Percentiles rank a stretch among this genome's conserved stretches.
Evolutionary conservation across 2,888 invertebrate genomes (phyloP).

Genomic region (Cerceris ruficornis): DNA sequence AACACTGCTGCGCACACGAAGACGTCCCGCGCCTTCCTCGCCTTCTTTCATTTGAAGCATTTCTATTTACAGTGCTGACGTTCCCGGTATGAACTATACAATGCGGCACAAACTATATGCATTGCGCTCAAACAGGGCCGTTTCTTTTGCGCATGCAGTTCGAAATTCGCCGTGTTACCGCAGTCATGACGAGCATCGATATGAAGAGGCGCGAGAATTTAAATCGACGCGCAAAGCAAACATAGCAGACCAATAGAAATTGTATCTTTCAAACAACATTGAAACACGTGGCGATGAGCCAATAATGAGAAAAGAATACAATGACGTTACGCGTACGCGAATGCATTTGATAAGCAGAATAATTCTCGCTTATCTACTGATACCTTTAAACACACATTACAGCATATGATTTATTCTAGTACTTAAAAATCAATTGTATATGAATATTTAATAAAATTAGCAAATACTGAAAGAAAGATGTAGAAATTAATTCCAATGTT

Average conservation of each 20-base stretch:
- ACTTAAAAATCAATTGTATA: too few relatives aligned
- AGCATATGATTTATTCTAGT: too few relatives aligned
- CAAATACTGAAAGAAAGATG: too few relatives aligned
- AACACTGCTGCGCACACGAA: slow-evolving; percentile 41
- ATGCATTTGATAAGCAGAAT: background rate
- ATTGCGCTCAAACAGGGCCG: background rate
- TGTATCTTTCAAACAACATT: background rate
- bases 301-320: background rate
- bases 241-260: slow-evolving; percentile 3
- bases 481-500: too few relatives aligned
- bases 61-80: slow-evolving; percentile 78
- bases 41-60: slow-evolving; percentile 46
- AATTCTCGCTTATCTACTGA: background rate
- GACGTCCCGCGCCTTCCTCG: slow-evolving; percentile 53
- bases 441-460: too few relatives aligned
- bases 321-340: background rate
- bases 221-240: background rate
- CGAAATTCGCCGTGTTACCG: slow-evolving; percentile 15
- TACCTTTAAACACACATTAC: too few relatives aligned
- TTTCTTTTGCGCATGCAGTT: slow-evolving; percentile 35
- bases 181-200: background rate
- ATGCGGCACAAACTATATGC: slow-evolving; percentile 46
- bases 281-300: slow-evolving; percentile 17
- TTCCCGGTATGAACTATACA: slow-evolving; percentile 50
- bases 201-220: slow-evolving; percentile 17